Evolutionary conservation across 2,797 vertebrate genomes (phyloP).

Genomic region (Poeciliopsis gracilis): DNA sequence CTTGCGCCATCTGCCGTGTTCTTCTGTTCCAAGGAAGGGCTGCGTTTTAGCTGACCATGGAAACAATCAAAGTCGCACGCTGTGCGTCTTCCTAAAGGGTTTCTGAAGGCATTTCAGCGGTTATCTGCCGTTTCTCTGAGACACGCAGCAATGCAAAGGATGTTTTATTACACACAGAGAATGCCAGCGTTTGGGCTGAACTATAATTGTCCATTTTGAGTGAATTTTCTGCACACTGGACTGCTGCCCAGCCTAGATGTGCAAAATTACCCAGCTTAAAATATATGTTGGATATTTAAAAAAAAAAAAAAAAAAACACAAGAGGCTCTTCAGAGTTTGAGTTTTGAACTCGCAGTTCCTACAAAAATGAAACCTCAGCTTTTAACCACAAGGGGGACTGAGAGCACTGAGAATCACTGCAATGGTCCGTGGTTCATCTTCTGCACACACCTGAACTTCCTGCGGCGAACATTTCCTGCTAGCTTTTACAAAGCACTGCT

Average conservation of each 20-base stretch:
- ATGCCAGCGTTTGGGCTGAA: not conserved
- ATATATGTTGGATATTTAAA: not conserved
- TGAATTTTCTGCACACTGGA: not conserved
- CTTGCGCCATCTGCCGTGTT: constrained; percentile 47
- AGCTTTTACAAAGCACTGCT: constrained; percentile 5
- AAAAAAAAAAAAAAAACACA: not conserved
- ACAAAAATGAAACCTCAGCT: constrained; percentile 6
- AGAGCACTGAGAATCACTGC: constrained; percentile 65
- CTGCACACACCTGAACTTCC: constrained; percentile 19
- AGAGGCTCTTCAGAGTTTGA: constrained; percentile 13
- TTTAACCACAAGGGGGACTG: constrained; percentile 76
- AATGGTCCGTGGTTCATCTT: constrained; percentile 1
- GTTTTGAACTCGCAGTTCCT: constrained; percentile 19
- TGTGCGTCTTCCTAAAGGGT: constrained; percentile 8
- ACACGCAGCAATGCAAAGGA: not conserved
- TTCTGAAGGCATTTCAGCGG: not conserved
- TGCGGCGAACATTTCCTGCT: constrained; percentile 4
- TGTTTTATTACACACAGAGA: not conserved
- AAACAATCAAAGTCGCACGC: constrained; percentile 13
- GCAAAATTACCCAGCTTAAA: not conserved
- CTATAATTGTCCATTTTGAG: not conserved
- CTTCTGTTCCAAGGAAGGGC: constrained; percentile 20
- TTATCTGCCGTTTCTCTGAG: constrained; percentile 17
- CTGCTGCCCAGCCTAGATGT: not conserved
- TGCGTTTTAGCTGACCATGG: constrained; percentile 16